Evolutionary conservation across 2,888 invertebrate species (phyloP).

Genomic region (Lepas anatifera): DNA sequence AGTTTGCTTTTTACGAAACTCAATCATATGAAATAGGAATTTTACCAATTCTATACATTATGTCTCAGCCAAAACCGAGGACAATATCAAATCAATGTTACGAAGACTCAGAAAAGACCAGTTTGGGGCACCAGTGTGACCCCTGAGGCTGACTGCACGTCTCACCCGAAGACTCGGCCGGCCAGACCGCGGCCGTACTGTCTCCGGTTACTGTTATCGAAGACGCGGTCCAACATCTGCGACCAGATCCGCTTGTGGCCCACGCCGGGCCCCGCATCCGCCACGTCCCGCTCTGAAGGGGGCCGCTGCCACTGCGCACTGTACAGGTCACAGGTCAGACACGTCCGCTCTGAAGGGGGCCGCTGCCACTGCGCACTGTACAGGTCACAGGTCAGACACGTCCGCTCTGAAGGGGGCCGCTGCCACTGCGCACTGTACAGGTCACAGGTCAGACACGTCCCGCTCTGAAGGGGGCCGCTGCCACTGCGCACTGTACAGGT

Average conservation of each 20-base stretch:
- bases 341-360: conserved; percentile 17
- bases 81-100: too few species aligned
- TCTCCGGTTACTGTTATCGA: conserved; percentile 80
- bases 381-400: conserved; percentile 19
- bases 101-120: too few species aligned
- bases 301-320: conserved; percentile 15
- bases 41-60: too few species aligned
- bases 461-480: too few species aligned
- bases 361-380: conserved; percentile 21
- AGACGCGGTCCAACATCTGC: conserved; percentile 60
- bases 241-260: conserved; percentile 31
- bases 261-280: conserved; percentile 24
- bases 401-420: conserved; percentile 17
- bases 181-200: conserved; percentile 72
- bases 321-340: background rate
- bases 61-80: too few species aligned
- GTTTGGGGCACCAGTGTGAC: too few species aligned
- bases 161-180: conserved; percentile 60
- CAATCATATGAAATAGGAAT: too few species aligned
- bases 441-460: too few species aligned
- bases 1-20: too few species aligned
- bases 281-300: conserved; percentile 21
- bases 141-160: too few species aligned
- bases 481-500: background rate
- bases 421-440: background rate